These are phyloP conservation scores for Dinoponera quadriceps DNA, from an alignment of 1,140 invertebrate species.

Conservation along the genomic window DNA sequence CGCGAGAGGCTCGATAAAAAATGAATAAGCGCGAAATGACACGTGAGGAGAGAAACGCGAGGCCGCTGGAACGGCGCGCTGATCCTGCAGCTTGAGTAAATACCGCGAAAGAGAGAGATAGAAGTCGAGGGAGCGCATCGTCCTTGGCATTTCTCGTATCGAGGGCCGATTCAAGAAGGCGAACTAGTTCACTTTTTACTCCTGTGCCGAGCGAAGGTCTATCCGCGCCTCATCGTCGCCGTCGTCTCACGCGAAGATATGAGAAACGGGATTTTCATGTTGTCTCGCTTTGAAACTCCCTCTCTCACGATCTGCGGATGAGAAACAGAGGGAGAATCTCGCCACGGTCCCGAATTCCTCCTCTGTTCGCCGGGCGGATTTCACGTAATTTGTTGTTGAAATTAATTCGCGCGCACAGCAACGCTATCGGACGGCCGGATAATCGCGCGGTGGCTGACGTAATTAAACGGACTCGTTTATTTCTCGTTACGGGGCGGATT, in stretches of 20 bases:
- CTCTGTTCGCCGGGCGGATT: background rate
- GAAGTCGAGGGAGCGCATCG: conserved; percentile 11
- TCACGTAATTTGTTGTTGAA: background rate
- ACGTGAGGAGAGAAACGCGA: conserved; percentile 14
- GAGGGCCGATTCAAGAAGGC: conserved; percentile 54
- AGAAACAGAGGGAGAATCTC: background rate
- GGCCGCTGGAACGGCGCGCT: background rate
- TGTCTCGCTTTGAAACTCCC: too few relatives aligned
- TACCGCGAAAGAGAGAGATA: too few relatives aligned
- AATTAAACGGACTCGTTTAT: conserved; percentile 55
- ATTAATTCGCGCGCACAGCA: too few relatives aligned
- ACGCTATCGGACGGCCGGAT: background rate
- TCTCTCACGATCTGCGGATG: too few relatives aligned
- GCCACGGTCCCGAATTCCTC: too few relatives aligned
- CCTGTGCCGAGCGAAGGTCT: conserved; percentile 36
- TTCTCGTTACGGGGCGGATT: conserved; percentile 38
- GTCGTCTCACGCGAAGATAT: background rate
- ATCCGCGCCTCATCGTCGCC: background rate
- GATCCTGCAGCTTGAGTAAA: conserved; percentile 18
- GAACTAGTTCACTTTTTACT: conserved; percentile 67
- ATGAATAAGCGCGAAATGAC: conserved; percentile 33
- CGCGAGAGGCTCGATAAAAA: conserved; percentile 34
- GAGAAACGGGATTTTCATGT: background rate
- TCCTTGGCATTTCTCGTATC: conserved; percentile 64
- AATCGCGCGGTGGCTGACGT: conserved; percentile 20